Conservation (phyloP, 2,888 invertebrate species). For the Drosophila acutilabella region DNA sequence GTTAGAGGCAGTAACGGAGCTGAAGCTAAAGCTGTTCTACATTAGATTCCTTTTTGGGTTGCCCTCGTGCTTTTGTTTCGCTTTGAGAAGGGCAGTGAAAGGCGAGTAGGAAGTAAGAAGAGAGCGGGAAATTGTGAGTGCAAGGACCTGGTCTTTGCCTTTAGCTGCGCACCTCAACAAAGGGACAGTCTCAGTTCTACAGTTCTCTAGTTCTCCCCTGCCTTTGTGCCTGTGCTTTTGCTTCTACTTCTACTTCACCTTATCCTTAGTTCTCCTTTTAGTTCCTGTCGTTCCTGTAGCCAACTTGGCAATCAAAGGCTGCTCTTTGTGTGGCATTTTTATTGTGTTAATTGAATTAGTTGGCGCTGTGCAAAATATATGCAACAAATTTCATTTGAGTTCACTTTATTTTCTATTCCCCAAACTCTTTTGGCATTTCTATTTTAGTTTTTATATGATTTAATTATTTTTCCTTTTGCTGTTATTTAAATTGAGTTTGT, state of each 20-base stretch:
- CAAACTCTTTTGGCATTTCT: conserved; percentile 13
- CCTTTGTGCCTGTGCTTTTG: background rate
- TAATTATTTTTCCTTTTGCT: conserved; percentile 52
- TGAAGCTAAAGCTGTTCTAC: conserved; percentile 37
- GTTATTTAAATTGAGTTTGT: conserved; percentile 59
- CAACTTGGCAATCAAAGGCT: conserved; percentile 56
- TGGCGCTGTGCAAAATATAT: conserved; percentile 55
- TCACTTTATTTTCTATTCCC: conserved; percentile 16
- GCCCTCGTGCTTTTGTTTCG: conserved; percentile 43
- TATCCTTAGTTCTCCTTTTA: background rate
- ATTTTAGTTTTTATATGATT: conserved; percentile 56
- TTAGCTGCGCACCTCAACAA: conserved; percentile 58
- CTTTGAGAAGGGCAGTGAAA: conserved; percentile 1
- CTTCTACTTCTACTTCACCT: background rate
- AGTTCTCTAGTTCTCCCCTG: background rate
- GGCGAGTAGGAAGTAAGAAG: background rate
- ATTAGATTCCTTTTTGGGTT: conserved; percentile 50
- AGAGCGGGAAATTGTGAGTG: conserved; percentile 47
- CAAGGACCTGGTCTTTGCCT: conserved; percentile 73
- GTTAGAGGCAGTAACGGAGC: background rate
- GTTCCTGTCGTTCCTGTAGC: conserved; percentile 16
- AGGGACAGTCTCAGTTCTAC: conserved; percentile 34
- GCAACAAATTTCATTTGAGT: conserved; percentile 51
- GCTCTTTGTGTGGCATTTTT: conserved; percentile 47
- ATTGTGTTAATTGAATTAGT: conserved; percentile 79